Percentiles rank a stretch among this genome's conserved stretches.
These are phyloP conservation scores for Amitus sp. DNA, from an alignment of 2,888 invertebrate genomes.

Conservation along the genomic window DNA sequence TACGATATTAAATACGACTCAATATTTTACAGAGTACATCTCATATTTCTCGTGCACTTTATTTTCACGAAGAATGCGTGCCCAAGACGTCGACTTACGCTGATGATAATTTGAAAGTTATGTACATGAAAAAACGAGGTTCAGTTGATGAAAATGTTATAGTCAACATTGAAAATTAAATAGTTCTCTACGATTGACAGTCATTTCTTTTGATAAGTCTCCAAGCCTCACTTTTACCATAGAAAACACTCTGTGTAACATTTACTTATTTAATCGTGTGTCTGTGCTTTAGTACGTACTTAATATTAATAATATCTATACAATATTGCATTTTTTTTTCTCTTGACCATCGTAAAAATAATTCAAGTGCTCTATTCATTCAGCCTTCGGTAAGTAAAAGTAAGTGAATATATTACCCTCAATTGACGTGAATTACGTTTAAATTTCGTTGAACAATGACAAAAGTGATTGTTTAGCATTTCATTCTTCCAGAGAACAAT, in stretches of 20 bases:
- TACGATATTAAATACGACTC: too few relatives aligned
- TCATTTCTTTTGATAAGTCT: conserved; percentile 8
- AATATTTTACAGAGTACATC: conserved; percentile 46
- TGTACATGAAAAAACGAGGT: background rate
- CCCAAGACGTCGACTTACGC: background rate
- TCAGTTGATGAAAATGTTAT: background rate
- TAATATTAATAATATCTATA: conserved; percentile 50
- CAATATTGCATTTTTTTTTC: conserved; percentile 45
- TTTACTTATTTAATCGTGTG: conserved; percentile 33
- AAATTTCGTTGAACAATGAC: too few relatives aligned
- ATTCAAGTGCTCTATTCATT: conserved; percentile 15
- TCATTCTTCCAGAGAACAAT: too few relatives aligned
- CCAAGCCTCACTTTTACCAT: conserved; percentile 11
- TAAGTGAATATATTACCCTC: too few relatives aligned
- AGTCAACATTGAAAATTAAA: background rate
- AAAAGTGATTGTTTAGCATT: too few relatives aligned
- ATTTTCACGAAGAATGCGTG: background rate
- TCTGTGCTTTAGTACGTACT: conserved; percentile 43
- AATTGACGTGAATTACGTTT: too few relatives aligned
- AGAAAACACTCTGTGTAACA: conserved; percentile 36
- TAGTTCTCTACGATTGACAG: background rate
- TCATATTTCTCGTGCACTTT: conserved; percentile 26
- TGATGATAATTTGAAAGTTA: background rate
- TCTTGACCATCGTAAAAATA: too few relatives aligned
- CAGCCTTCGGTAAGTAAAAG: too few relatives aligned